Percentiles rank a stretch among this genome's conserved stretches.
Conservation (phyloP, 2,888 invertebrate species). For the Anticlea derivata region DNA sequence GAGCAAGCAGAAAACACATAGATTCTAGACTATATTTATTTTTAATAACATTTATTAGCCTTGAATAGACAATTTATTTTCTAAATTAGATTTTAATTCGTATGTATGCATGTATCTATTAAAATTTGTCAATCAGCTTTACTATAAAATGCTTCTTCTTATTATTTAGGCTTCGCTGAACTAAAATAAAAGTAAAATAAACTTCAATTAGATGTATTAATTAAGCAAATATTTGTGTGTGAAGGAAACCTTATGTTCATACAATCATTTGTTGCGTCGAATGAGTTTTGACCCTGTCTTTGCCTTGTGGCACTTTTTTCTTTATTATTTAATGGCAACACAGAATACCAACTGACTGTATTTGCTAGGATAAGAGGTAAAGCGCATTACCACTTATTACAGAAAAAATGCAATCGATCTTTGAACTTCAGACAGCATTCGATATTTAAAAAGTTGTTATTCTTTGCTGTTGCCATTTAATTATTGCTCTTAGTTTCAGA, state of each 20-base stretch:
- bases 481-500: neutral
- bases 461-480: constrained; percentile 44
- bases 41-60: constrained; percentile 21
- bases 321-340: constrained; percentile 49
- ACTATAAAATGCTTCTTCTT: constrained; percentile 69
- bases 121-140: constrained; percentile 30
- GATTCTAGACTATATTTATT: constrained; percentile 5
- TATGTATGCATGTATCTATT: constrained; percentile 45
- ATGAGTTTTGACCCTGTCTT: constrained; percentile 66
- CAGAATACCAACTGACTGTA: constrained; percentile 41
- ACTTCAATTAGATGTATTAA: constrained; percentile 17
- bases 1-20: neutral
- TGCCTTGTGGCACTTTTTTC: constrained; percentile 32
- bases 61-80: constrained; percentile 44
- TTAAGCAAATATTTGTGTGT: constrained; percentile 15
- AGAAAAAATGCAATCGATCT: too few species aligned
- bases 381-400: too few species aligned
- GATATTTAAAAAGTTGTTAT: constrained; percentile 15
- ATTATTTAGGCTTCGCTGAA: constrained; percentile 78
- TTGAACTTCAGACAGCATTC: too few species aligned
- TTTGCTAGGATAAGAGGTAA: too few species aligned
- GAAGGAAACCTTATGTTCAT: constrained; percentile 44
- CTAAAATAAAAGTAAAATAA: constrained; percentile 27
- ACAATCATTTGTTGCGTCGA: constrained; percentile 61
- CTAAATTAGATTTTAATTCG: constrained; percentile 3